Base-by-base conservation (phyloP, 2,888 invertebrate species). In the Tupiocoris notatus region DNA sequence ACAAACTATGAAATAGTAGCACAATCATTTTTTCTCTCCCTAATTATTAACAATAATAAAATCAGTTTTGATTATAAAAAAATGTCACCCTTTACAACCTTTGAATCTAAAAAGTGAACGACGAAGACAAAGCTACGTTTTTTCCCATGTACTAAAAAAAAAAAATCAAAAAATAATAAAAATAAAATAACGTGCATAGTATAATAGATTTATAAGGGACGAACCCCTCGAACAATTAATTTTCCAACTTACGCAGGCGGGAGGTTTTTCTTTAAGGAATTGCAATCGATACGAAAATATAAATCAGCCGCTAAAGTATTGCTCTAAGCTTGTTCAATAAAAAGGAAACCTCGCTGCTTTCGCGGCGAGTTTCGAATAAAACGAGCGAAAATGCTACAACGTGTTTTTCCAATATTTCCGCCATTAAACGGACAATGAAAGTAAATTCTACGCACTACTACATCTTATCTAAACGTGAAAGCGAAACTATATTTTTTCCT, bases 1-100 rank as follows among this genome's bases (percentile, higher is more conserved):
- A 79, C 71, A 59, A 23, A 54, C 79, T 79, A 79, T 63, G 68
- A 75, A 74, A 77, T 56, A 61, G 64, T 70, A 59, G 59, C 70
- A 70, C 70, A 54, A 58, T 39, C 39, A 39, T 70, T 61, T 24
- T 24, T 70, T 70, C 23, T 58, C 18, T 24, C 24, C 58, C 22
- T 59, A 70, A 56, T n/a, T n/a, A n/a, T n/a, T 57, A 25, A 67
- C 67, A 56, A 67, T 67, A 56, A 20, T 56, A 23, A 74, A n/a
- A n/a, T 18, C 12, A 58, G 56, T 12, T 65, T 25, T 23, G 23
- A 24, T n/a, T n/a, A n/a, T n/a, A 24, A 65, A 23, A 22, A 65
- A 1, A 21, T 20, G 39, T 39, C 39, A 7, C 39, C 6, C 20
- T 66, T 66, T 67, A 59, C 59, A 70, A 59, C 70, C 59, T 12